Conservation (phyloP, 2,797 vertebrate species). For the Lycodopsis pacificus region DNA sequence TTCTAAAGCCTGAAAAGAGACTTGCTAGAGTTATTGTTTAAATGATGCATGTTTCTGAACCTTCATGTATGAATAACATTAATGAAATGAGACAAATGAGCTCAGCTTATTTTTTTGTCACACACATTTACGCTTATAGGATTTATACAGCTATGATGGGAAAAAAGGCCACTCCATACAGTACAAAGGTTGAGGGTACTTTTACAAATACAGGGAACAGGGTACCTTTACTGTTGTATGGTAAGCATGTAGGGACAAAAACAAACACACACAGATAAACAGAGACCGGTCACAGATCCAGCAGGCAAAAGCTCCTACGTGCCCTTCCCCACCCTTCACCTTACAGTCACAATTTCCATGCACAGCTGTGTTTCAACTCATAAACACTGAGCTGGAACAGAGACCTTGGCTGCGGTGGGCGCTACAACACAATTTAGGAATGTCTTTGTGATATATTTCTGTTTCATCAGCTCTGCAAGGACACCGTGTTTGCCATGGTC, state of each 20-base stretch:
- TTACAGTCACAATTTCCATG: conserved; percentile 20
- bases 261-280: neutral
- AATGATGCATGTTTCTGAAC: neutral
- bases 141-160: neutral
- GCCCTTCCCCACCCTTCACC: conserved; percentile 5
- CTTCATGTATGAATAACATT: neutral
- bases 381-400: conserved; percentile 35
- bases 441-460: conserved; percentile 38
- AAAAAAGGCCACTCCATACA: neutral
- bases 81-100: neutral
- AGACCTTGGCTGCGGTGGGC: conserved; percentile 39
- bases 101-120: neutral
- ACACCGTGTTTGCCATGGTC: conserved; percentile 5
- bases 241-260: neutral
- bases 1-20: neutral
- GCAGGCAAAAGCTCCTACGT: neutral
- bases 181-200: neutral
- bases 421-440: conserved; percentile 31
- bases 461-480: conserved; percentile 48
- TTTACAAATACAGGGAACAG: neutral
- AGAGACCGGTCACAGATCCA: neutral
- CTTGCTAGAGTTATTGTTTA: neutral
- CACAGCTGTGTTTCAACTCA: conserved; percentile 42
- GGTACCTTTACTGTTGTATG: neutral
- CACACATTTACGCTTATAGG: neutral